phyloP scores from a whole-genome alignment of 2,888 invertebrate species.

The Dynastes maya region DNA sequence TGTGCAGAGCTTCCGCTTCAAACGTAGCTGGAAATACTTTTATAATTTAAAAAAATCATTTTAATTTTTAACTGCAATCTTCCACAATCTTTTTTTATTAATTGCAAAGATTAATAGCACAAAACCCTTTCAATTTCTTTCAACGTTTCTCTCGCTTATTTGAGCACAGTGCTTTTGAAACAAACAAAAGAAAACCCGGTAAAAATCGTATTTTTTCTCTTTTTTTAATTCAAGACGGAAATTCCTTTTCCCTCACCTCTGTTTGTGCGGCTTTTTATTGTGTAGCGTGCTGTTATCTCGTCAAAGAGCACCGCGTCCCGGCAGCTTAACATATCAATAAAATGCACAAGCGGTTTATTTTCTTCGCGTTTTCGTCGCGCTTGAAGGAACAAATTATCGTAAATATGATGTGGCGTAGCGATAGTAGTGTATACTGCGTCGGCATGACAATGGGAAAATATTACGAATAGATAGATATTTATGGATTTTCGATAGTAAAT shows the following conservation, averaged over 20 bases:
- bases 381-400: constrained; percentile 41
- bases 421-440: constrained; percentile 22
- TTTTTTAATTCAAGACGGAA: constrained; percentile 35
- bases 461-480: constrained; percentile 46
- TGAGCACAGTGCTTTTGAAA: constrained; percentile 18
- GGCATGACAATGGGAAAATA: constrained; percentile 37
- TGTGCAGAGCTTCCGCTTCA: neutral
- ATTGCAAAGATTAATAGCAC: constrained; percentile 17
- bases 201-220: constrained; percentile 16
- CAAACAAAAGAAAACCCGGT: constrained; percentile 2
- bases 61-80: constrained; percentile 12
- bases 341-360: constrained; percentile 49
- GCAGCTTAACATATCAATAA: constrained; percentile 50
- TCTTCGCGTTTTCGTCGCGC: constrained; percentile 37
- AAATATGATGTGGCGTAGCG: constrained; percentile 43
- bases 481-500: constrained; percentile 48
- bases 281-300: constrained; percentile 25
- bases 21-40: neutral
- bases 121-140: constrained; percentile 26
- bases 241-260: constrained; percentile 15
- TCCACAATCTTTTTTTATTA: constrained; percentile 9
- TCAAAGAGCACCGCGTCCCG: constrained; percentile 32
- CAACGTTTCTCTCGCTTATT: neutral
- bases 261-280: constrained; percentile 19
- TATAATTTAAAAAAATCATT: constrained; percentile 5